A percentile compares a stretch with the other conserved stretches of the same genome.
phyloP scores from a whole-genome alignment of 2,113 vertebrate genomes.

The Uropsilus gracilis region DNA sequence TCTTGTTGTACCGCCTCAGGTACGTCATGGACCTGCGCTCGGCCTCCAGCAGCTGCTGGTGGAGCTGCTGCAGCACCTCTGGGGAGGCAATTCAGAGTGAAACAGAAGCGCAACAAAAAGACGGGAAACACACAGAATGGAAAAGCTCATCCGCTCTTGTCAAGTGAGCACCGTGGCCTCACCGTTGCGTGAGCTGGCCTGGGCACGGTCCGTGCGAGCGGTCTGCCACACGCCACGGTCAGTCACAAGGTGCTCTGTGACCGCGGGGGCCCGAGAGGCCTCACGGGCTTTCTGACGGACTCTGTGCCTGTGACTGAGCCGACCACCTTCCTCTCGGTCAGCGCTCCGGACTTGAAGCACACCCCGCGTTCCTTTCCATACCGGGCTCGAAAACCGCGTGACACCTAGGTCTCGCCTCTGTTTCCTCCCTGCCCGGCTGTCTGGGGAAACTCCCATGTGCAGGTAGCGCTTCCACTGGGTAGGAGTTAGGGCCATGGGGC shows the following conservation, averaged over 20 bases:
- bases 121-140: neutral
- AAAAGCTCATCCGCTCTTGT: neutral
- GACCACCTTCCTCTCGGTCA: neutral
- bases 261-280: neutral
- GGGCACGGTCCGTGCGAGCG: neutral
- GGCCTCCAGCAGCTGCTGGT: constrained; percentile 91
- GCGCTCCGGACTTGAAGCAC: neutral
- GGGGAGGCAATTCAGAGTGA: neutral
- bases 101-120: neutral
- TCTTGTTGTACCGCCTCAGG: constrained; percentile 89
- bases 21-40: constrained; percentile 88
- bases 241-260: neutral
- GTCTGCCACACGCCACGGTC: neutral
- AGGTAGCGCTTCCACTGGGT: neutral
- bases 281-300: neutral
- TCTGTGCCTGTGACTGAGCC: neutral
- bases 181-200: too few species aligned
- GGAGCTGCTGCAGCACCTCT: constrained; percentile 91
- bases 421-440: neutral
- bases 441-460: neutral
- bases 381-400: neutral
- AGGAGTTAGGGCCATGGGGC: neutral
- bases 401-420: neutral
- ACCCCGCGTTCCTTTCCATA: neutral
- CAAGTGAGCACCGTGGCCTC: neutral